These are phyloP conservation scores for Odontomyia ornata DNA, from an alignment of 2,888 invertebrate genomes.

Conservation along the genomic window DNA sequence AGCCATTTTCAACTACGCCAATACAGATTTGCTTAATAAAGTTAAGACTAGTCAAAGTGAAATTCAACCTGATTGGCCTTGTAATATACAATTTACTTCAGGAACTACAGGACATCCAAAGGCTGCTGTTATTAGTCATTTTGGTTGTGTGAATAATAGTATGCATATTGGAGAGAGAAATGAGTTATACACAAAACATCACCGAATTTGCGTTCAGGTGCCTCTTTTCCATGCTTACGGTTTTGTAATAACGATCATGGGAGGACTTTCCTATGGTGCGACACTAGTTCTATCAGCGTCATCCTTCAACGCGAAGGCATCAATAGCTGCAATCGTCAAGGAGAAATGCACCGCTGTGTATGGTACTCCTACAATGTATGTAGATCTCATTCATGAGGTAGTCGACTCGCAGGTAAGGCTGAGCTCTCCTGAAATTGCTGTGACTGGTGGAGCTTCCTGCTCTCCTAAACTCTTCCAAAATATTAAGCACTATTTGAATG, in stretches of 20 bases:
- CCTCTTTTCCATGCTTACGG: constrained; percentile 88
- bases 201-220: constrained; percentile 70
- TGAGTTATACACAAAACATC: constrained; percentile 61
- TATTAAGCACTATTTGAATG: constrained; percentile 65
- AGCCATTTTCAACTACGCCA: constrained; percentile 60
- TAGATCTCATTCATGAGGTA: constrained; percentile 71
- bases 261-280: constrained; percentile 69
- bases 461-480: constrained; percentile 70
- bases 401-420: constrained; percentile 60
- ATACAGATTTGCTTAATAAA: constrained; percentile 52
- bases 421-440: constrained; percentile 66
- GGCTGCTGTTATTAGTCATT: constrained; percentile 76
- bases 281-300: constrained; percentile 71
- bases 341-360: constrained; percentile 78
- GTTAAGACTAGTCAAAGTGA: constrained; percentile 62
- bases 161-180: constrained; percentile 69
- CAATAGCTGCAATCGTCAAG: constrained; percentile 70
- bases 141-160: constrained; percentile 79
- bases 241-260: constrained; percentile 70
- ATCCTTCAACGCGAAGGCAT: constrained; percentile 70
- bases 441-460: constrained; percentile 79
- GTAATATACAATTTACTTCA: constrained; percentile 86
- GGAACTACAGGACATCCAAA: constrained; percentile 83
- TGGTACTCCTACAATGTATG: constrained; percentile 89
- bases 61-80: constrained; percentile 73